These are phyloP conservation scores for Nemotelus pantherinus DNA, from an alignment of 2,888 invertebrate genomes.

Conservation along the genomic window DNA sequence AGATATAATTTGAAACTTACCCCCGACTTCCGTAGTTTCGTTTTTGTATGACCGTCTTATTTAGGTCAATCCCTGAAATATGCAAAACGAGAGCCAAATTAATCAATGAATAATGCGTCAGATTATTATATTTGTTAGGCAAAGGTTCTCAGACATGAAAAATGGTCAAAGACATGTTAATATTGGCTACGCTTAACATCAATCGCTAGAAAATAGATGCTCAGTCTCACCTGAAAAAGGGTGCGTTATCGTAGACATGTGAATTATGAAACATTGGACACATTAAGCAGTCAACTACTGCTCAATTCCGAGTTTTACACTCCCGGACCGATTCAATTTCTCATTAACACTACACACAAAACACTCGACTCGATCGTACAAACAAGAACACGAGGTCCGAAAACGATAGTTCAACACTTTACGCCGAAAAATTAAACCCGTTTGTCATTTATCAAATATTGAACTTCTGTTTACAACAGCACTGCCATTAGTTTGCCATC, in stretches of 20 bases:
- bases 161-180: too few relatives aligned
- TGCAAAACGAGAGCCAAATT: slow-evolving; percentile 25
- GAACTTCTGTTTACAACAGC: slow-evolving; percentile 41
- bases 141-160: too few relatives aligned
- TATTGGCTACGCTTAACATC: too few relatives aligned
- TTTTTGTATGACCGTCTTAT: slow-evolving; percentile 54
- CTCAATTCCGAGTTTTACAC: background rate
- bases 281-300: slow-evolving; percentile 9
- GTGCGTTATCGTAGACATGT: slow-evolving; percentile 56
- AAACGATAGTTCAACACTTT: background rate
- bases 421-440: too few relatives aligned
- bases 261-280: slow-evolving; percentile 53
- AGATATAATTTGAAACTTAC: slow-evolving; percentile 48
- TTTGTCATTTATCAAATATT: slow-evolving; percentile 27
- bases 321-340: background rate
- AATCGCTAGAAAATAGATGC: too few relatives aligned
- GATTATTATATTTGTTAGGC: background rate
- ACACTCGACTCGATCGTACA: background rate
- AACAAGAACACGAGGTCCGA: background rate
- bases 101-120: background rate
- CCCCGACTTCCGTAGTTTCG: slow-evolving; percentile 53
- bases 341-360: background rate
- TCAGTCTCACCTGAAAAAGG: slow-evolving; percentile 54
- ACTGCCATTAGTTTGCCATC: slow-evolving; percentile 38
- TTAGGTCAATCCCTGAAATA: slow-evolving; percentile 54